Conservation (phyloP, 2,888 invertebrate species). For the Luperina testacea region DNA sequence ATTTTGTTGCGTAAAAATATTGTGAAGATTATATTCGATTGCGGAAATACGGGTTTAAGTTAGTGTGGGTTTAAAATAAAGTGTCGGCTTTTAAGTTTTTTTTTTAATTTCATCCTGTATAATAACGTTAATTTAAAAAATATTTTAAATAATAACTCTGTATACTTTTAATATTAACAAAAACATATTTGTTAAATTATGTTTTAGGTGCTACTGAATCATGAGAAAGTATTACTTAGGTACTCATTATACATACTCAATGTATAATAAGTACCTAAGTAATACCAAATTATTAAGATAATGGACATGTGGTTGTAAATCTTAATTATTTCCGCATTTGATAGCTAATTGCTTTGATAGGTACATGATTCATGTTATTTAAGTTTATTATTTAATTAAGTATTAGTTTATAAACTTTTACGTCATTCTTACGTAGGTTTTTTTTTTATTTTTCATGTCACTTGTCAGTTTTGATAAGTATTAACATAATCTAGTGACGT, state of each 20-base stretch:
- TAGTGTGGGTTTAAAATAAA: too few species aligned
- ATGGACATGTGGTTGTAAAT: background rate
- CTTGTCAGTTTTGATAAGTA: background rate
- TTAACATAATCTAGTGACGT: background rate
- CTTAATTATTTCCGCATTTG: conserved; percentile 26
- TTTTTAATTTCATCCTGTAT: too few species aligned
- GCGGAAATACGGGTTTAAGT: conserved; percentile 21
- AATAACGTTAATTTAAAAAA: too few species aligned
- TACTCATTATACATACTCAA: too few species aligned
- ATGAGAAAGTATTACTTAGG: too few species aligned
- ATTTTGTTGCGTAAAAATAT: conserved; percentile 69
- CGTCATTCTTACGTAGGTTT: background rate
- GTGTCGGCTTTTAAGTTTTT: too few species aligned
- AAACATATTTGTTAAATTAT: background rate
- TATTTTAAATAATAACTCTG: background rate
- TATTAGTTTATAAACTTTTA: background rate
- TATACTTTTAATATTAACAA: too few species aligned
- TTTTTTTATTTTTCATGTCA: background rate
- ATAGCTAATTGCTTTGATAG: background rate
- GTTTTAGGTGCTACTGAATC: background rate
- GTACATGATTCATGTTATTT: background rate
- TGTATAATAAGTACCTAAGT: background rate
- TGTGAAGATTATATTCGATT: conserved; percentile 41
- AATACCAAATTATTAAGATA: background rate
- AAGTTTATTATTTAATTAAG: background rate